phyloP scores from a whole-genome alignment of 2,888 invertebrate species.

The Hydropsyche betteni region DNA sequence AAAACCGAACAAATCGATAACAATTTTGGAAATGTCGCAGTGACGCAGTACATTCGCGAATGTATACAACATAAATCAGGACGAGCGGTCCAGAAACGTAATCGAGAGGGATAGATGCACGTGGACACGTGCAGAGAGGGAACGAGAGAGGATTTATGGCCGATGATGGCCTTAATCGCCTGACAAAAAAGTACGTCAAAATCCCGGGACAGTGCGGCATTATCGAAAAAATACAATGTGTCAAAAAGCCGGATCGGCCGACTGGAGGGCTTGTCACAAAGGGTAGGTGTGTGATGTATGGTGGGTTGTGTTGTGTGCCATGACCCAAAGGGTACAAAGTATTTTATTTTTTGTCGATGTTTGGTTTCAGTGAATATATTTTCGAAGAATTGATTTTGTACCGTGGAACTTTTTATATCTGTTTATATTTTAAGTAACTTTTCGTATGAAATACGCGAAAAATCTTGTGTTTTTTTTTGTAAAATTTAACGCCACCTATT shows the following conservation, averaged over 20 bases:
- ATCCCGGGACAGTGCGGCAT: background rate
- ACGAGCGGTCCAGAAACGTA: background rate
- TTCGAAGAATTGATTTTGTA: too few relatives aligned
- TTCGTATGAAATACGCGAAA: too few relatives aligned
- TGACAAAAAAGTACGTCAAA: constrained; percentile 1
- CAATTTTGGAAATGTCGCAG: background rate
- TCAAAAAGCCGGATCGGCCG: constrained; percentile 10
- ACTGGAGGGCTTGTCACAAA: background rate
- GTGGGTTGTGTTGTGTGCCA: constrained; percentile 8
- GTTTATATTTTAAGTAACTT: too few relatives aligned
- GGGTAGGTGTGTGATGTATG: background rate
- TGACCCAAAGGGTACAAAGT: too few relatives aligned
- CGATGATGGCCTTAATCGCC: constrained; percentile 16
- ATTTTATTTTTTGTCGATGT: too few relatives aligned
- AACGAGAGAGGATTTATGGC: constrained; percentile 16
- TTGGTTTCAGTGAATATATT: too few relatives aligned
- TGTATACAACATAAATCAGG: constrained; percentile 20
- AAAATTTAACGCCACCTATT: too few relatives aligned
- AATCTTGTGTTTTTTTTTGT: too few relatives aligned
- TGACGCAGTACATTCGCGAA: background rate
- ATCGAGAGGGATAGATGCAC: too few relatives aligned
- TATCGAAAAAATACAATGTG: background rate
- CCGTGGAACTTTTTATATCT: too few relatives aligned
- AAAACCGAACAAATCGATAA: too few relatives aligned
- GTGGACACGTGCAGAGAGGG: too few relatives aligned